phyloP scores from a whole-genome alignment of 2,888 invertebrate genomes.

The Teleogryllus oceanicus region DNA sequence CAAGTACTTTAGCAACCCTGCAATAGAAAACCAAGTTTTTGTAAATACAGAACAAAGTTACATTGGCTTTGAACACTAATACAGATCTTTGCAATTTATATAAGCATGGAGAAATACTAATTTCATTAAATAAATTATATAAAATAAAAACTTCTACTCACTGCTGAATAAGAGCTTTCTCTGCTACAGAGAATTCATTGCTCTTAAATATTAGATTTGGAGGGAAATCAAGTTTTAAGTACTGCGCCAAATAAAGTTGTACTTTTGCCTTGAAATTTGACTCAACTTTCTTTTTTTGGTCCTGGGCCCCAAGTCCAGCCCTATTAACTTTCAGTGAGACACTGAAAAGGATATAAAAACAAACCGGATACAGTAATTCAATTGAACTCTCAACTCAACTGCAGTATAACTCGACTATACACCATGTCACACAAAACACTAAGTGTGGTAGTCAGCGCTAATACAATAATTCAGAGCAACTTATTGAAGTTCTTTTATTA shows the following conservation, averaged over 20 bases:
- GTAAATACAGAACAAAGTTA: too few species aligned
- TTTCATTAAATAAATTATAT: too few species aligned
- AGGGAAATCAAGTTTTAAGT: background rate
- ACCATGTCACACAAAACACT: too few species aligned
- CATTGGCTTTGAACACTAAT: too few species aligned
- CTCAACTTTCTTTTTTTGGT: background rate
- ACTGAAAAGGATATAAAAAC: background rate
- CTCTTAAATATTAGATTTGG: background rate
- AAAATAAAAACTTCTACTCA: background rate
- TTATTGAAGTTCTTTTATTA: too few species aligned
- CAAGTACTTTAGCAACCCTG: background rate
- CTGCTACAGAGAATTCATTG: background rate
- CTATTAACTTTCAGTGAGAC: background rate
- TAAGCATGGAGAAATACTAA: too few species aligned
- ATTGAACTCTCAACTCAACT: too few species aligned
- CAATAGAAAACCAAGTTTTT: background rate
- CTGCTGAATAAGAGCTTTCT: background rate
- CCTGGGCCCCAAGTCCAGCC: background rate
- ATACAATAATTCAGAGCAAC: too few species aligned
- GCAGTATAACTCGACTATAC: too few species aligned
- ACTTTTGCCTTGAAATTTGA: background rate
- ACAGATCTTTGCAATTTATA: too few species aligned
- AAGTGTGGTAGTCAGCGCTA: too few species aligned
- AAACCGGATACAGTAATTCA: too few species aligned
- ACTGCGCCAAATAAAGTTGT: background rate